These are phyloP conservation scores for Bellardia pandia DNA, from an alignment of 2,888 invertebrate genomes.

Conservation along the genomic window DNA sequence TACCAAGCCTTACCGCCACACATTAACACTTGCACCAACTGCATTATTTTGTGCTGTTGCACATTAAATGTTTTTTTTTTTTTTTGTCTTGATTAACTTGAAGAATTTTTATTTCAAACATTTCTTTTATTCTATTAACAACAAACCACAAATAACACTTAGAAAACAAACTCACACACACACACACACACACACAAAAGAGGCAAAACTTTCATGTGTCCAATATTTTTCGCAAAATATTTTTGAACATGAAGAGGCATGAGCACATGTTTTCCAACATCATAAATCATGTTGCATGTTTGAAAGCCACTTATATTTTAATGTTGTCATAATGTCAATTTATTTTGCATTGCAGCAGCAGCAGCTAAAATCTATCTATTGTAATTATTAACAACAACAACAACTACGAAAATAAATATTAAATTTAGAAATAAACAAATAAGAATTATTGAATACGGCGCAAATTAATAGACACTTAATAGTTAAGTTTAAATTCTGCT, in stretches of 20 bases:
- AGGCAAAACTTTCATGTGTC: neutral
- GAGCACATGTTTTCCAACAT: slow-evolving; percentile 47
- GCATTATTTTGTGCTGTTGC: neutral
- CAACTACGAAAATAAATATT: neutral
- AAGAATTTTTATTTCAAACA: slow-evolving; percentile 35
- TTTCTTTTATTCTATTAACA: neutral
- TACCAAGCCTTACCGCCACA: no score
- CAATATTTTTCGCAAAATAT: neutral
- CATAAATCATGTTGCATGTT: slow-evolving; percentile 70
- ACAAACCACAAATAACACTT: no score
- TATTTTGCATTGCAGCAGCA: slow-evolving; percentile 43
- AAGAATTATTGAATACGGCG: slow-evolving; percentile 2
- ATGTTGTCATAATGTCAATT: slow-evolving; percentile 70
- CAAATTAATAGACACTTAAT: neutral
- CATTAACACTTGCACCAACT: no score
- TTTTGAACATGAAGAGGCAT: slow-evolving; percentile 10
- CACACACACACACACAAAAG: neutral
- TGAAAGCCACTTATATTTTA: slow-evolving; percentile 66
- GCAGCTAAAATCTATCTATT: neutral
- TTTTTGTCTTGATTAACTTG: slow-evolving; percentile 38
- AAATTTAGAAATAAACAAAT: neutral
- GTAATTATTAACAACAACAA: slow-evolving; percentile 18
- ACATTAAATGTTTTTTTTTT: neutral
- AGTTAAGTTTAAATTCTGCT: neutral
- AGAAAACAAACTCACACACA: neutral